Percentiles rank a stretch among this genome's conserved stretches.
phyloP scores from a whole-genome alignment of 2,797 vertebrate species.

The Premnoplex brunnescens region DNA sequence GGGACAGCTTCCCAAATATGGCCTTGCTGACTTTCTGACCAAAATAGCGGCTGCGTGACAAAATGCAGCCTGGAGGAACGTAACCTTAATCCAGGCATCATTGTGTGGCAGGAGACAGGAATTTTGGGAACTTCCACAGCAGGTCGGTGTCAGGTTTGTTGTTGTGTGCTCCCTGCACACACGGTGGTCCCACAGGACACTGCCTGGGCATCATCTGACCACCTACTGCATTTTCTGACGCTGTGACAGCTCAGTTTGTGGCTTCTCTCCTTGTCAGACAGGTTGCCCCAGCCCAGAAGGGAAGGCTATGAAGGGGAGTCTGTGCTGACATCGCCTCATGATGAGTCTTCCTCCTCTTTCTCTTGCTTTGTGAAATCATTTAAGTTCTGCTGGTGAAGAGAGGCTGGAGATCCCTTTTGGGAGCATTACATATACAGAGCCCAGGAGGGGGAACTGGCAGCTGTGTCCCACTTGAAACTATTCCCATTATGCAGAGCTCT shows the following conservation, averaged over 20 bases:
- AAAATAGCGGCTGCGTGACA: slow-evolving; percentile 72
- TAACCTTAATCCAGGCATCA: slow-evolving; percentile 65
- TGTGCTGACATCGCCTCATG: accelerated
- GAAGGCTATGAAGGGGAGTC: not conserved
- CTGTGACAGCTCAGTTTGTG: not conserved
- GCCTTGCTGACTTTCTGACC: slow-evolving; percentile 57
- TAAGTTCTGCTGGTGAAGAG: not conserved
- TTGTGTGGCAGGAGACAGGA: slow-evolving; percentile 51
- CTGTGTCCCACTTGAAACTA: not conserved
- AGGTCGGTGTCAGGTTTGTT: slow-evolving; percentile 52
- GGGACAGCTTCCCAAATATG: slow-evolving; percentile 70
- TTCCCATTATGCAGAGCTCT: not conserved
- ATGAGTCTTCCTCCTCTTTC: not conserved
- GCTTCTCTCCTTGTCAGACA: not conserved
- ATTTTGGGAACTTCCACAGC: not conserved
- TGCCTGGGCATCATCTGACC: not conserved
- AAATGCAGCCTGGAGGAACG: slow-evolving; percentile 53
- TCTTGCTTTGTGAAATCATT: not conserved
- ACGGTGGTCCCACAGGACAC: accelerated
- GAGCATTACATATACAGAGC: not conserved
- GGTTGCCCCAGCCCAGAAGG: not conserved
- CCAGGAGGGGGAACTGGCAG: not conserved
- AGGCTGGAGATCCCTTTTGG: not conserved
- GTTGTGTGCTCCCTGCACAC: not conserved
- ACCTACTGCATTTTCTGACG: not conserved